Evolutionary conservation across 2,113 vertebrate genomes (phyloP).

Genomic region (Meleagris gallopavo): DNA sequence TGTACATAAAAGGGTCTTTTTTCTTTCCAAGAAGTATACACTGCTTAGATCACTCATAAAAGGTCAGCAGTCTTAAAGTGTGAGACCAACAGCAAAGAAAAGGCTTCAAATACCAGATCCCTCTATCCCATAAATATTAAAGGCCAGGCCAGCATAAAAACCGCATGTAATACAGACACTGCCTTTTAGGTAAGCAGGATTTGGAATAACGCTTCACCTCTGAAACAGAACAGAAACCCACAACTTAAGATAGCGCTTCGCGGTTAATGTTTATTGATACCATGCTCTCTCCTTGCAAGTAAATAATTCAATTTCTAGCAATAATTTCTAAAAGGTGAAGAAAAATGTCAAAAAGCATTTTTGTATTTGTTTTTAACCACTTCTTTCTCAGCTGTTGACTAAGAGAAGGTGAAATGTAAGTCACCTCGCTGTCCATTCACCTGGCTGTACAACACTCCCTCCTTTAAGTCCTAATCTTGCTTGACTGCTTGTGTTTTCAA

Average conservation of each 20-base stretch:
- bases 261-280: not conserved
- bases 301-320: not conserved
- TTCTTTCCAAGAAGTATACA: slow-evolving; percentile 20
- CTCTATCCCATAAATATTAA: slow-evolving; percentile 45
- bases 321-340: not conserved
- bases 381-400: not conserved
- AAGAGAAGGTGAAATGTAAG: not conserved
- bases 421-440: not conserved
- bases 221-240: not conserved
- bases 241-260: not conserved
- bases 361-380: not conserved
- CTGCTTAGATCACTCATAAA: slow-evolving; percentile 30
- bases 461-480: not conserved
- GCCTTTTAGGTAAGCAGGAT: not conserved
- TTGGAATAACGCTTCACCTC: not conserved
- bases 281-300: not conserved
- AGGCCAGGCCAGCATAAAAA: slow-evolving; percentile 12
- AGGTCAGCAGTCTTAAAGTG: slow-evolving; percentile 18
- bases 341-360: not conserved
- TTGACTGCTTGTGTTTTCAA: not conserved
- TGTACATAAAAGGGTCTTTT: not conserved
- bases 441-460: not conserved
- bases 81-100: slow-evolving; percentile 40
- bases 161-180: not conserved
- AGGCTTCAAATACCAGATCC: slow-evolving; percentile 35